Percentiles rank a stretch among this genome's conserved stretches.
Evolutionary conservation across 2,888 invertebrate species (phyloP).

Genomic region (Oligia latruncula): DNA sequence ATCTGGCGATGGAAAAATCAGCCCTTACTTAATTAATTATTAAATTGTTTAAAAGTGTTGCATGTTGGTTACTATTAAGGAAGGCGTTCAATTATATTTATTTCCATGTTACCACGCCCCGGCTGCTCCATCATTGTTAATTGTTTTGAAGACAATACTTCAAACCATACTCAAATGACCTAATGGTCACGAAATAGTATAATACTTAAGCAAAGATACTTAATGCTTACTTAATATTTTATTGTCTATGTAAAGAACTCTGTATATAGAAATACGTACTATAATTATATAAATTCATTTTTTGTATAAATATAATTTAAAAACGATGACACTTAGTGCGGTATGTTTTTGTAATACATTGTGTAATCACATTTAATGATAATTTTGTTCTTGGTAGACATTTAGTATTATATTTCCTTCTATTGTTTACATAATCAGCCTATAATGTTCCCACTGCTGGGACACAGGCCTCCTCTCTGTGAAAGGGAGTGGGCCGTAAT

Average conservation of each 20-base stretch:
- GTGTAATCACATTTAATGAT: constrained; percentile 37
- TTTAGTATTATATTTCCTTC: constrained; percentile 40
- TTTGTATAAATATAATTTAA: constrained; percentile 24
- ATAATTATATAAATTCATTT: constrained; percentile 14
- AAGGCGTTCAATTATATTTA: constrained; percentile 18
- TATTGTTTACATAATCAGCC: too few species aligned
- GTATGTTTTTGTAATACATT: constrained; percentile 31
- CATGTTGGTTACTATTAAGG: constrained; percentile 20
- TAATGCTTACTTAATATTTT: constrained; percentile 39
- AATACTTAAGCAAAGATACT: constrained; percentile 33
- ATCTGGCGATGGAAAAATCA: too few species aligned
- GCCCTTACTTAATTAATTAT: constrained; percentile 5
- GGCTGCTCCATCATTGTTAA: constrained; percentile 1
- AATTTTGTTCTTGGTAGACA: constrained; percentile 41
- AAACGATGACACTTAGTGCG: constrained; percentile 16
- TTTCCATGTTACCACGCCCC: constrained; percentile 42
- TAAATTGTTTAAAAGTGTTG: constrained; percentile 20
- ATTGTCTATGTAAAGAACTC: constrained; percentile 28
- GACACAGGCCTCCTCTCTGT: too few species aligned
- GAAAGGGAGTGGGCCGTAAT: too few species aligned
- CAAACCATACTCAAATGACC: constrained; percentile 3
- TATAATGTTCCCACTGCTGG: too few species aligned
- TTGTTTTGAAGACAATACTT: constrained; percentile 7
- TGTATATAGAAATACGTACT: constrained; percentile 43
- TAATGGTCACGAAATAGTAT: constrained; percentile 12